These are phyloP conservation scores for Pyrgus malvae DNA, from an alignment of 2,888 invertebrate species.

Conservation along the genomic window DNA sequence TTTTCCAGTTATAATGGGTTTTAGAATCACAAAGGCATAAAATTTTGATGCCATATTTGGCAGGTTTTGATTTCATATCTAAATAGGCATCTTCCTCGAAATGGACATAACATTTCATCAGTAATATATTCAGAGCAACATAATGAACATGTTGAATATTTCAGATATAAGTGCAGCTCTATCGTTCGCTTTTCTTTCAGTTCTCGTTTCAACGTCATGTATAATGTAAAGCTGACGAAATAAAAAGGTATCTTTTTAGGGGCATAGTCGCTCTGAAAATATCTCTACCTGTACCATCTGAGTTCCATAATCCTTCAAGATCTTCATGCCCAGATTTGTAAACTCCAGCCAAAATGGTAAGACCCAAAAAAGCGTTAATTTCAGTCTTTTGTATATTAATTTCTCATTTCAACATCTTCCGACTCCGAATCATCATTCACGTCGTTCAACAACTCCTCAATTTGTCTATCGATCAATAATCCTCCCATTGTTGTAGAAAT, in stretches of 20 bases:
- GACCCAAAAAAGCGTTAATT: background rate
- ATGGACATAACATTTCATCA: background rate
- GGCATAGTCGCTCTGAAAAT: background rate
- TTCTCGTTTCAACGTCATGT: background rate
- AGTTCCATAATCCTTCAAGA: background rate
- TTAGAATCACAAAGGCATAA: background rate
- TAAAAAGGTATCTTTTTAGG: background rate
- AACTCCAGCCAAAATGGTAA: background rate
- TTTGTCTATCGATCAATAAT: no score
- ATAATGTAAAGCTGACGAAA: no score
- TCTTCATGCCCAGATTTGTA: constrained; percentile 1
- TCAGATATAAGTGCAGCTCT: background rate
- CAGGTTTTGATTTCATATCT: no score
- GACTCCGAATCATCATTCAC: no score
- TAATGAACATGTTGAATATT: background rate
- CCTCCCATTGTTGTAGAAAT: no score
- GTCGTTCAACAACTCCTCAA: no score
- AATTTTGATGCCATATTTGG: no score
- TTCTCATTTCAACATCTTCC: no score
- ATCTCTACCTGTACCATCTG: background rate
- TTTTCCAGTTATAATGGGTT: no score
- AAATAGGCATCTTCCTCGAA: background rate
- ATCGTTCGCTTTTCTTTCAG: background rate
- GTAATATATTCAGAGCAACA: background rate
- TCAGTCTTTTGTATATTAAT: background rate